Evolutionary conservation across 2,888 invertebrate species (phyloP), one percentile per base, ranked within the genome.

Genomic region (Norana najaformis): DNA sequence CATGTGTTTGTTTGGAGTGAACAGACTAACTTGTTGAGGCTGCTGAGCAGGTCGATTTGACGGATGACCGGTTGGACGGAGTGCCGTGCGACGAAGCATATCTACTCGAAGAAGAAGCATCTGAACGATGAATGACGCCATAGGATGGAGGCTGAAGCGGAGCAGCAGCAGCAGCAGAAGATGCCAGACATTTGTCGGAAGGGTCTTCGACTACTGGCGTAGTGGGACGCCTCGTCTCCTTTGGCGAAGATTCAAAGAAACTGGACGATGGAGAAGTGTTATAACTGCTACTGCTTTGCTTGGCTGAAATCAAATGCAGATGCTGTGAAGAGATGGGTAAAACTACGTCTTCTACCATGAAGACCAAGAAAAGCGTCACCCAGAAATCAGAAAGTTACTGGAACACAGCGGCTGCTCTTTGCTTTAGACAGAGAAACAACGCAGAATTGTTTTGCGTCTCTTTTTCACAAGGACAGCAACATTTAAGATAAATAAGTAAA

Each of bases 1-100:
- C n/a, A n/a, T n/a, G n/a, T n/a, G n/a, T n/a, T n/a, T n/a, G n/a
- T n/a, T n/a, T n/a, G n/a, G n/a, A n/a, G n/a, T 34, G 16, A 89
- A 13, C 53, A 20, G 35, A 37, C 38, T 88, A 37, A 38, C 37
- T 88, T n/a, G n/a, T n/a, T 13, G 38, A 38, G 30, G 36, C 34
- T 2, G 41, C 41, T n/a, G 89, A 53, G 89, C 34, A 41, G 20
- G 83, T 69, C 2, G 90, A 90, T n/a, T 90, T 90, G 37, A 88
- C 90, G 13, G 88, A 88, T 8, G 90, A 90, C 20, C 90, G 47
- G 88, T 88, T 90, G 11, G 90, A 90, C 5, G 35, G 35, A 37
- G 89, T n/a, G 11, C 88, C 39, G 35, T 88, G 88, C 38, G 88
- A 88, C 4, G 34, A 53, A 16, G 41, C 20, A 18, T 1, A 36